Conservation (phyloP, 2,888 invertebrate species). For the Oligia strigilis region DNA sequence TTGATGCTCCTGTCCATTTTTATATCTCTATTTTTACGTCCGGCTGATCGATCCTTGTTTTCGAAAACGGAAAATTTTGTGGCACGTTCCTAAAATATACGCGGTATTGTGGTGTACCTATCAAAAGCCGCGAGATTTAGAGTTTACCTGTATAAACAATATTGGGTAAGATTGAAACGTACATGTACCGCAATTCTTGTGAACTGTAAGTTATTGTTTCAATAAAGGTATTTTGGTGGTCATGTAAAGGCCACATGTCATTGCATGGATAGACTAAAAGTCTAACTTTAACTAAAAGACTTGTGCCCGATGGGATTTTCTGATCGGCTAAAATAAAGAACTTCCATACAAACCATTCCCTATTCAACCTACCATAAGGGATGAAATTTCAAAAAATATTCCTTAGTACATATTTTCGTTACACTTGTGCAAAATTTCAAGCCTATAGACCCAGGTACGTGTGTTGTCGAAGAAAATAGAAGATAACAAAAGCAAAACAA, state of each 20-base stretch:
- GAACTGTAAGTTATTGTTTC: not conserved
- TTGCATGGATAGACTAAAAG: no score
- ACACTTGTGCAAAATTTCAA: not conserved
- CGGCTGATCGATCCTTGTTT: not conserved
- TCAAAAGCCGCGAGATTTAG: slow-evolving; percentile 3
- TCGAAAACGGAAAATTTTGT: not conserved
- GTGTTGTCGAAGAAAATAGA: not conserved
- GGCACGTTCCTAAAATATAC: not conserved
- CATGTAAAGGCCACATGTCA: not conserved
- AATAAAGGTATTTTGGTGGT: not conserved
- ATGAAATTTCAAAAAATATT: not conserved
- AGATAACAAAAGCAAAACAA: not conserved
- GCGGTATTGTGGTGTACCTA: not conserved
- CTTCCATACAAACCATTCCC: not conserved
- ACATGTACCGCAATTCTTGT: not conserved
- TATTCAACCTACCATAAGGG: not conserved
- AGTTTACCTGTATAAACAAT: slow-evolving; percentile 5
- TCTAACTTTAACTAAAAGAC: no score
- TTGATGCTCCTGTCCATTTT: not conserved
- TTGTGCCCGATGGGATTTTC: not conserved
- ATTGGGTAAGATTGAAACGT: slow-evolving; percentile 1
- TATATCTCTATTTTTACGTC: no score
- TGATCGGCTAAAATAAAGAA: not conserved
- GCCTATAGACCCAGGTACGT: no score
- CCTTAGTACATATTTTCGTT: not conserved